Base-by-base conservation (phyloP, 2,888 invertebrate genomes). In the Meta bourneti region DNA sequence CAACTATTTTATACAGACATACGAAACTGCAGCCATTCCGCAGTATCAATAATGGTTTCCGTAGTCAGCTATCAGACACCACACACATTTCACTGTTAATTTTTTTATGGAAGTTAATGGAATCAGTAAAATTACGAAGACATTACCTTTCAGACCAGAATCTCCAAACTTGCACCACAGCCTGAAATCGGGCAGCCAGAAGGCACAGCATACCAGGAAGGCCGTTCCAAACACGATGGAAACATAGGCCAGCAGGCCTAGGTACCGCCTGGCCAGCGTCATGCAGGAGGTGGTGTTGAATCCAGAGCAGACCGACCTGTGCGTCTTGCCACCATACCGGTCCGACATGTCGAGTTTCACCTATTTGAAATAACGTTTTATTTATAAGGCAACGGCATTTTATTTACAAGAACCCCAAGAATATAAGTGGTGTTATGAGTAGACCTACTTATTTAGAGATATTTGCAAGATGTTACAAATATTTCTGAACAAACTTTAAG, bases 91-190 rank as follows among this genome's bases (percentile, higher is more conserved):
- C 34, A 34, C 4, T 4, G 34, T 34, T 34, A 34, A 34, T 34
- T 34, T 2, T 34, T 4, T 34, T 34, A 34, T 2, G 4, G 34
- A 34, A 34, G 34, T 34, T 34, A 34, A 34, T 34, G 34, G 34
- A 34, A 34, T 34, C 34, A 34, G 4, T 34, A 34, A 34, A 2
- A 1, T 34, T 1, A 34, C 34, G 34, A 34, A 61, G 13, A 5
- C 9, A 49, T 83, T 61, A 89, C 89, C 83, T 89, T 82, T 89
- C 8, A 19, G 20, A 0, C 54, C 54, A 1, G 19, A 16, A 2
- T 78, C 87, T 16, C 78, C 82, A 13, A 86, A 20, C 20, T 71
- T 77, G 78, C 91, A 82, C 91, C 86, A 91, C 0, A 86, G 7
- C 11, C 61, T 70, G 19, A 91, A 20, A 19, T 91, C 87, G 0